Evolutionary conservation across 64 coral and sea anemone genomes (phyloP), one percentile per base, ranked within the genome.

Genomic region (Porites lutea): DNA sequence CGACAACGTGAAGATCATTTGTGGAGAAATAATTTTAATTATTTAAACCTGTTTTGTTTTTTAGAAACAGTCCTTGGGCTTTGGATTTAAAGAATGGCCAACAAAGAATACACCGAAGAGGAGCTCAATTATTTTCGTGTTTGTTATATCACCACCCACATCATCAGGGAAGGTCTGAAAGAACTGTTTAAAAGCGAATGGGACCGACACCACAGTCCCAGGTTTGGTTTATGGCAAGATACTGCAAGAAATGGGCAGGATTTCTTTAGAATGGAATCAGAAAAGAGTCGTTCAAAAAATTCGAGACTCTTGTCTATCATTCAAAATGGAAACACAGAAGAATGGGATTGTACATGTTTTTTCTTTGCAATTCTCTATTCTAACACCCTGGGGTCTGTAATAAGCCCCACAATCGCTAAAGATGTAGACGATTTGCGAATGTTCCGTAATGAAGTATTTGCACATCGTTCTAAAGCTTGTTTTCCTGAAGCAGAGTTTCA

Each of bases 301-400:
- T 66, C 81, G n/a, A 48, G 45, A 71, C 46, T 78, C 19, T 46
- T 93, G 15, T 14, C 4, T 37, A 59, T 88, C 64, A 75, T 93
- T 10, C 78, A 81, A 48, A 65, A 74, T 21, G 92, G 92, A 43
- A 82, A 93, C 65, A 89, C 62, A 15, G 52, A 59, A 21, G 77
- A 89, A 19, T 93, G 92, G 92, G 86, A 93, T 57, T 89, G 76
- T 80, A 88, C 63, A 3, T 93, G 92, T 54, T 65, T 82, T 58
- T 68, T 94, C 23, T 94, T 94, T 89, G 77, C 75, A 15, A 89
- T 89, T 43, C 78, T 94, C 18, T 80, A 72, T n/a, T 94, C 92
- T 13, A 49, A 66, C 23, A 74, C 75, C 48, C 48, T 94, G 5
- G 92, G 92, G 13, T 14, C 3, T 22, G 44, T 43, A 4, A 49